Evolutionary conservation across 2,797 vertebrate genomes (phyloP), one percentile per base, ranked within the genome.

Genomic region (Nyctibius grandis): DNA sequence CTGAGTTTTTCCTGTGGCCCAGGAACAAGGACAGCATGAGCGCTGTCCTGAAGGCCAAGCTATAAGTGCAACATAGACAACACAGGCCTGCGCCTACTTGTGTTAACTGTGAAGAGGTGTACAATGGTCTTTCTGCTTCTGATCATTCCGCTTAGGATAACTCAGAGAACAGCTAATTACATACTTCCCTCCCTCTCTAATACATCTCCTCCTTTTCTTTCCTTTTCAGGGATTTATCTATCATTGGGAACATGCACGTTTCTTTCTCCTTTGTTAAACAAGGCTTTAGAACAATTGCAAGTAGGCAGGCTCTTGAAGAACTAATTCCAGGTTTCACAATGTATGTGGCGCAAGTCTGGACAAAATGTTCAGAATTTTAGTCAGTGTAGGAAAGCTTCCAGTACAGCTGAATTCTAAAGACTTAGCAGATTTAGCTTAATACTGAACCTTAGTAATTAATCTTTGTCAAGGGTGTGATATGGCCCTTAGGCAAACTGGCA

Each of bases 161-260:
- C 67, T 83, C 31, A 70, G 40, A 91, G 89, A 94, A 75, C 48
- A 88, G 69, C 51, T 94, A 95, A 96, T 97, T 96, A 81, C 16
- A 33, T 17, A 9, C 18, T 83, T 88, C n/a, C 59, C 42, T 89
- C 65, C 50, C 63, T 83, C 48, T 65, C 33, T 38, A 50, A 36
- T 47, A 18, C 5, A 47, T 65, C 44, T 79, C 81, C 56, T 72
- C 33, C 22, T 78, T 78, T 85, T 70, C 74, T 73, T 70, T 63
- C 42, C 34, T 94, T 97, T 88, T 64, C 60, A 68, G 56, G 54
- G 72, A 74, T 67, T 92, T 48, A 83, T 29, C 47, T 76, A 8
- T 73, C 48, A 48, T 18, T 70, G n/a, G 48, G 74, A 94, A 60
- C 26, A 33, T 0, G 5, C 8, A 45, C 9, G 3, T 75, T 69